Percentiles rank a stretch among this genome's conserved stretches.
These are phyloP conservation scores for Phortica variegata DNA, from an alignment of 1,140 invertebrate species.

Conservation along the genomic window DNA sequence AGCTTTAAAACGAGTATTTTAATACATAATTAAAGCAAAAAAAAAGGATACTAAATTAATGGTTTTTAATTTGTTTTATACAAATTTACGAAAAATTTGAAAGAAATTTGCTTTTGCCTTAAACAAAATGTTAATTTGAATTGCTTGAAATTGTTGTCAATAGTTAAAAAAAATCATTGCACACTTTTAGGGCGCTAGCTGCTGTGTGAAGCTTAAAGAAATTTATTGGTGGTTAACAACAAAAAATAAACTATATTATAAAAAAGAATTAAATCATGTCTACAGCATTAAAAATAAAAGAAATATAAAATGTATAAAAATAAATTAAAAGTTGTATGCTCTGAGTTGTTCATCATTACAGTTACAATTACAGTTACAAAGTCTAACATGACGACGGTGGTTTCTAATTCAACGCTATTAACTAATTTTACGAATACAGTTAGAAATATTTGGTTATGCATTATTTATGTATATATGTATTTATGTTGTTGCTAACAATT, in stretches of 20 bases:
- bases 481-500: too few species aligned
- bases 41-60: too few species aligned
- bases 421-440: too few species aligned
- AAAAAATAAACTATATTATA: neutral
- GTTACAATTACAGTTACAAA: constrained; percentile 39
- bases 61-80: constrained; percentile 23
- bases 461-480: constrained; percentile 12
- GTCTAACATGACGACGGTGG: constrained; percentile 52
- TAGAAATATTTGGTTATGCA: too few species aligned
- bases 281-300: constrained; percentile 3
- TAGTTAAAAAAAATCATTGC: neutral
- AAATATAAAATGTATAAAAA: constrained; percentile 1
- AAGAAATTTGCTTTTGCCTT: constrained; percentile 12
- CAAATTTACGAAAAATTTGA: constrained; percentile 20
- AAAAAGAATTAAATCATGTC: neutral
- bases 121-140: constrained; percentile 14
- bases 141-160: constrained; percentile 2
- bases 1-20: constrained; percentile 1
- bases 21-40: constrained; percentile 1
- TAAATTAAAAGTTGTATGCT: constrained; percentile 14
- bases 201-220: too few species aligned
- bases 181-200: too few species aligned
- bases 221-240: too few species aligned
- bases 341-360: constrained; percentile 28
- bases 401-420: constrained; percentile 49